A percentile compares a stretch with the other conserved stretches of the same genome.
Evolutionary conservation across 2,888 invertebrate genomes (phyloP).

Genomic region (Meganola albula): DNA sequence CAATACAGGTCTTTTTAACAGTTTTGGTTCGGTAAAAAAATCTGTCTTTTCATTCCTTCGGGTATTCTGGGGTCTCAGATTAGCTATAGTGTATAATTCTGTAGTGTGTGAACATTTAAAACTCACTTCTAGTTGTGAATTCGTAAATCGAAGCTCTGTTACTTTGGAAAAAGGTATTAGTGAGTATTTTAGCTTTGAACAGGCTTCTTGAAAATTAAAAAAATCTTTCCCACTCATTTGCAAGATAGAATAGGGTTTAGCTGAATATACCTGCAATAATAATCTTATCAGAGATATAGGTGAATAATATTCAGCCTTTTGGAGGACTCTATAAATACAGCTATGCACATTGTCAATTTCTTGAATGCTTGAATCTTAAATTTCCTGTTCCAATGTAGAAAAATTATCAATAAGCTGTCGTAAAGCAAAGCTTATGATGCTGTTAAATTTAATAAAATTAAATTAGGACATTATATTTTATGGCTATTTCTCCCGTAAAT

Average conservation of each 20-base stretch:
- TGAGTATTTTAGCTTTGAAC: conserved; percentile 8
- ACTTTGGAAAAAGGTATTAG: conserved; percentile 8
- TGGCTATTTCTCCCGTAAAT: too few species aligned
- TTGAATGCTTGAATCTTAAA: conserved; percentile 7
- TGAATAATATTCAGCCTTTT: conserved; percentile 10
- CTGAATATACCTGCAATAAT: conserved; percentile 6
- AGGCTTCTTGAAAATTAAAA: conserved; percentile 9
- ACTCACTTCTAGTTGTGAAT: conserved; percentile 10
- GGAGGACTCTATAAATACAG: conserved; percentile 8
- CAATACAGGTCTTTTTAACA: conserved; percentile 4
- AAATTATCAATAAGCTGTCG: conserved; percentile 8
- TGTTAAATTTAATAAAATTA: conserved; percentile 9
- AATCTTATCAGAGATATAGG: conserved; percentile 9
- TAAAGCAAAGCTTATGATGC: conserved; percentile 9
- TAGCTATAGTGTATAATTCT: conserved; percentile 8
- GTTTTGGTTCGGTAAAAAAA: conserved; percentile 5
- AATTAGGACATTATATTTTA: too few species aligned
- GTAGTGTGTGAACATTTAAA: conserved; percentile 7
- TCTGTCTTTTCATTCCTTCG: conserved; percentile 8
- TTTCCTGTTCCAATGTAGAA: conserved; percentile 6
- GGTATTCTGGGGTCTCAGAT: conserved; percentile 7
- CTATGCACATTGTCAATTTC: conserved; percentile 6
- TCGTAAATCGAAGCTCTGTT: conserved; percentile 9
- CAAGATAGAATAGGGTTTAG: conserved; percentile 8
- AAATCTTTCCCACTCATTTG: conserved; percentile 7